Conservation (phyloP, 2,797 vertebrate species). For the Spondyliosoma cantharus region DNA sequence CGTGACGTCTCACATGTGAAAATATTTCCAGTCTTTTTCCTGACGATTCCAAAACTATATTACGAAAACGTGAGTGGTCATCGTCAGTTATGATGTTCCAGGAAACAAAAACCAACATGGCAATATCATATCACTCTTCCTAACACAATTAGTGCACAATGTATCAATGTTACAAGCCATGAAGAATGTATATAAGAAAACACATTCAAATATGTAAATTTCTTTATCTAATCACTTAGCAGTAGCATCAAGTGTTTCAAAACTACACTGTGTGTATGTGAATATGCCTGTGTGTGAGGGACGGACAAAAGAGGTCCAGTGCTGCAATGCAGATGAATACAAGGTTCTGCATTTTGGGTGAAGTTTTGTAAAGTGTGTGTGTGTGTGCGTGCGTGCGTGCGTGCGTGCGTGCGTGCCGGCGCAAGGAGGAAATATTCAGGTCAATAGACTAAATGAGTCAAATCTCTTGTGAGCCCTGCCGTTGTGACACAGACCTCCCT, state of each 20-base stretch:
- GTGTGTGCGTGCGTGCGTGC: background rate
- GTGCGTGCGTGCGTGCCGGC: background rate
- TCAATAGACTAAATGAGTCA: conserved; percentile 59
- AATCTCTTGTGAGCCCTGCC: conserved; percentile 50
- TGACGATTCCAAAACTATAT: too few relatives aligned
- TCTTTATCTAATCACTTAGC: background rate
- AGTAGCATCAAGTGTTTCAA: too few relatives aligned
- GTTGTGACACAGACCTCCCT: conserved; percentile 28
- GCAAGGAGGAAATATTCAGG: conserved; percentile 65
- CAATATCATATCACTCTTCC: too few relatives aligned
- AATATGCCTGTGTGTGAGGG: background rate
- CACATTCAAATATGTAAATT: background rate
- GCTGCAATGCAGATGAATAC: conserved; percentile 17
- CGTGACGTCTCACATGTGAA: too few relatives aligned
- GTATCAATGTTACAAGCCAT: background rate
- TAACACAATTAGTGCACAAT: too few relatives aligned
- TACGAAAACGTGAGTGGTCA: too few relatives aligned
- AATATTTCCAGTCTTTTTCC: too few relatives aligned
- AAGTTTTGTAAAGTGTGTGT: conserved; percentile 6
- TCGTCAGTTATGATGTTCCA: too few relatives aligned
- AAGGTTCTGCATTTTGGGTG: conserved; percentile 30
- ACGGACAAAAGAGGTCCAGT: background rate
- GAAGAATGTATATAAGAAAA: background rate
- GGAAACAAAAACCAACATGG: too few relatives aligned
- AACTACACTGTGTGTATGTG: background rate